These are phyloP conservation scores for Latrodectus hesperus DNA, from an alignment of 2,888 invertebrate genomes.

Conservation along the genomic window DNA sequence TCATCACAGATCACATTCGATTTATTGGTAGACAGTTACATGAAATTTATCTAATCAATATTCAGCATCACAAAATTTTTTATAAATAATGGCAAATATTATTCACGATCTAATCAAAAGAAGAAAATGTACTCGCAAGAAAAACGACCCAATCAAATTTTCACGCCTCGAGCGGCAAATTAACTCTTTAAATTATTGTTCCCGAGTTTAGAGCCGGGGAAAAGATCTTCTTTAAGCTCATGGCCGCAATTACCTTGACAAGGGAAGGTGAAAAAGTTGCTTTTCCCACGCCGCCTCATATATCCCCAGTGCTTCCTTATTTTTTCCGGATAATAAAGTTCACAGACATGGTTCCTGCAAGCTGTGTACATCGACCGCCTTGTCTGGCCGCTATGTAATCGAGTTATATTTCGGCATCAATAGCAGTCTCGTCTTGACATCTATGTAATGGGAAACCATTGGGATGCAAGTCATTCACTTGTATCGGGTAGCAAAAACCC, in stretches of 20 bases:
- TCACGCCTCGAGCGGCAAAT: not conserved
- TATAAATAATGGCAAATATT: not conserved
- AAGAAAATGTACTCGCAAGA: not conserved
- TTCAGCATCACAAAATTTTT: not conserved
- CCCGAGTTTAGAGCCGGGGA: not conserved
- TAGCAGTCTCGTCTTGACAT: slow-evolving; percentile 39
- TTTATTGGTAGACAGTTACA: no score
- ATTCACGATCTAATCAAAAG: not conserved
- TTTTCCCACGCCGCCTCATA: slow-evolving; percentile 9
- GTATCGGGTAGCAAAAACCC: slow-evolving; percentile 19
- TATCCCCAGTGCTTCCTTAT: slow-evolving; percentile 31
- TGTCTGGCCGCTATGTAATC: slow-evolving; percentile 29
- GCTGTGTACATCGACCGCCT: slow-evolving; percentile 19
- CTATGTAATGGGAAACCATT: slow-evolving; percentile 51
- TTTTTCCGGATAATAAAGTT: slow-evolving; percentile 63
- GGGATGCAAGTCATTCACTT: slow-evolving; percentile 31
- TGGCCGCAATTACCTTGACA: slow-evolving; percentile 43
- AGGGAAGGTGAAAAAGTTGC: slow-evolving; percentile 2
- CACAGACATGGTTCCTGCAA: slow-evolving; percentile 33
- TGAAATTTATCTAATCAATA: not conserved
- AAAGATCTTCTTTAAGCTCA: slow-evolving; percentile 23
- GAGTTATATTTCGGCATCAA: slow-evolving; percentile 63
- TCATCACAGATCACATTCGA: no score
- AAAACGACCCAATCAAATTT: not conserved
- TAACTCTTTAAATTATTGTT: not conserved